Conservation (phyloP, 2,888 invertebrate genomes). For the Tipula unca region DNA sequence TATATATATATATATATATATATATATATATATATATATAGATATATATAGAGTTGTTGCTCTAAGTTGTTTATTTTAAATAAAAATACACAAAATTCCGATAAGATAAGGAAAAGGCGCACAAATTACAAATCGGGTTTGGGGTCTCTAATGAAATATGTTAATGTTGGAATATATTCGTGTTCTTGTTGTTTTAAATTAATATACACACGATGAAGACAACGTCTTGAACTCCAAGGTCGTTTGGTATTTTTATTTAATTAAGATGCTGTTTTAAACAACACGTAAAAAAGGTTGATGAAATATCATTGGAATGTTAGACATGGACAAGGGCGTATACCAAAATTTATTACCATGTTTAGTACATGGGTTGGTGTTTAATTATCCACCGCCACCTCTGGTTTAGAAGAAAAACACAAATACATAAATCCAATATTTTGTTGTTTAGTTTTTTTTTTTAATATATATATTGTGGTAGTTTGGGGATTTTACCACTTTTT, state of each 20-base stretch:
- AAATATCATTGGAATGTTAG: background rate
- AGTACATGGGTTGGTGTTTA: background rate
- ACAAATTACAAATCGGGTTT: background rate
- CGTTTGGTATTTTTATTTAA: background rate
- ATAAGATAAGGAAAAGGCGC: conserved; percentile 2
- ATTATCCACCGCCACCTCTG: background rate
- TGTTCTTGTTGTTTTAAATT: too few species aligned
- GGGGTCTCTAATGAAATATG: too few species aligned
- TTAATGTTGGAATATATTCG: too few species aligned
- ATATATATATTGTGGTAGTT: background rate
- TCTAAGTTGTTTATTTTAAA: background rate
- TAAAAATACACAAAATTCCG: background rate
- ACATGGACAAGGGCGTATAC: background rate
- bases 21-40: too few species aligned
- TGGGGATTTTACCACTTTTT: background rate
- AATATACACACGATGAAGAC: too few species aligned
- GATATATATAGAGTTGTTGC: too few species aligned
- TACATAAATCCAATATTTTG: background rate
- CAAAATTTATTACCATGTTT: background rate
- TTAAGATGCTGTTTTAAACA: background rate
- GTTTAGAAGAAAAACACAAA: background rate
- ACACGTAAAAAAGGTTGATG: background rate
- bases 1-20: too few species aligned
- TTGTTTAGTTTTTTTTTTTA: background rate
- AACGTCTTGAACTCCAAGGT: conserved; percentile 14